Base-by-base conservation (phyloP, 2,888 invertebrate species). In the Chaetogeoica ovagalla region DNA sequence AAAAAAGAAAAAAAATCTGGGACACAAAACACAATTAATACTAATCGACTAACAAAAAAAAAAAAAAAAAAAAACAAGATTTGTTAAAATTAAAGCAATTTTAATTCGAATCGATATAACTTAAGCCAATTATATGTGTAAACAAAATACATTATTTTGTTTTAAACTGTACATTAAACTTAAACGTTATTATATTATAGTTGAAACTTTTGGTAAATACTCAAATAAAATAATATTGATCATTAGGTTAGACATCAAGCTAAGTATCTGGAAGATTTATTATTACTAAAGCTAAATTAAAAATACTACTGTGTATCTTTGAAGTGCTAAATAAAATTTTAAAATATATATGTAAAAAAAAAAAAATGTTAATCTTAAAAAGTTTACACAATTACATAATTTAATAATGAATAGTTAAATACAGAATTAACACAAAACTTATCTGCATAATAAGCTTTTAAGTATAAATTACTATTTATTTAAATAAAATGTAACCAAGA, bases 191-290 rank as follows among this genome's bases (percentile, higher is more conserved):
- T 13, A 60, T 43, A 55, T 19, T 23, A 23, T 15, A 48, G 1
- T 48, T 60, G 13, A 37, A 1, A 62, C n/a, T 23, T 6, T 48
- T 48, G 19, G 39, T 4, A 17, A 37, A 23, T 43, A 6, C 30
- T n/a, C 11, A 43, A 19, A 73, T 4, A 57, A 23, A 2, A 57
- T 23, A 57, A 74, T 74, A 74, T 74, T 74, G 65, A 74, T 75
- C 65, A 75, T 19, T 57, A 75, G 65, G 63, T 39, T 6, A 59
- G 23, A 59, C 66, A 57, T 43, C 43, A 66, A 66, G 59, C 23
- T 43, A 30, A 13, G 15, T 11, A 48, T 48, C 48, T 48, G 11
- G 7, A 39, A 75, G 9, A 8, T 37, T 37, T 17, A 21, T 39
- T 17, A 30, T 30, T 52, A 15, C 52, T 55, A 55, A 23, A 52